These are phyloP conservation scores for Eristalis pertinax DNA, from an alignment of 2,888 invertebrate genomes.

Conservation along the genomic window DNA sequence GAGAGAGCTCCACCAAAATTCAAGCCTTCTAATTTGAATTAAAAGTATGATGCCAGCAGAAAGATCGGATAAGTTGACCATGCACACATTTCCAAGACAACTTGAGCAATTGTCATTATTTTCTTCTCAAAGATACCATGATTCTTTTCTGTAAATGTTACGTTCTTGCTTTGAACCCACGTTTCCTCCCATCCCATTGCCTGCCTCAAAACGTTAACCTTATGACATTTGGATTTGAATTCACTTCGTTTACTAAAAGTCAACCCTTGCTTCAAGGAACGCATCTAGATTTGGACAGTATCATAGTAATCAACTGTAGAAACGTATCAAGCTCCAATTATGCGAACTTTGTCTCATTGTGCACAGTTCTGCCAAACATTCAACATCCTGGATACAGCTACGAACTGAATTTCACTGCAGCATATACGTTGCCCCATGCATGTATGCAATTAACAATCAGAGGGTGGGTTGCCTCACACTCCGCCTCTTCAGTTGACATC, in stretches of 20 bases:
- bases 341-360: background rate
- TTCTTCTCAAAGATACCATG: too few species aligned
- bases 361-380: background rate
- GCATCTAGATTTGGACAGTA: background rate
- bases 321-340: background rate
- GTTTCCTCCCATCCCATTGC: background rate
- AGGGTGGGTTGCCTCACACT: background rate
- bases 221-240: background rate
- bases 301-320: background rate
- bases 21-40: too few species aligned
- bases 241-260: background rate
- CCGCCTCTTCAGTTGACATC: constrained; percentile 3
- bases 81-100: too few species aligned
- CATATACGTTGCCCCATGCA: background rate
- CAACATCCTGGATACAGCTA: constrained; percentile 3
- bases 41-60: too few species aligned
- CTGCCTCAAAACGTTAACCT: background rate
- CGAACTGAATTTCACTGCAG: constrained; percentile 18
- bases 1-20: too few species aligned
- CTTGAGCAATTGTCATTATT: too few species aligned
- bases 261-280: background rate
- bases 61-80: too few species aligned
- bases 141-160: too few species aligned
- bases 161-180: too few species aligned
- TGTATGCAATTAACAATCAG: background rate